Percentiles rank a stretch among this genome's conserved stretches.
Conservation (phyloP, 2,888 invertebrate genomes). For the Gibbula magus region DNA sequence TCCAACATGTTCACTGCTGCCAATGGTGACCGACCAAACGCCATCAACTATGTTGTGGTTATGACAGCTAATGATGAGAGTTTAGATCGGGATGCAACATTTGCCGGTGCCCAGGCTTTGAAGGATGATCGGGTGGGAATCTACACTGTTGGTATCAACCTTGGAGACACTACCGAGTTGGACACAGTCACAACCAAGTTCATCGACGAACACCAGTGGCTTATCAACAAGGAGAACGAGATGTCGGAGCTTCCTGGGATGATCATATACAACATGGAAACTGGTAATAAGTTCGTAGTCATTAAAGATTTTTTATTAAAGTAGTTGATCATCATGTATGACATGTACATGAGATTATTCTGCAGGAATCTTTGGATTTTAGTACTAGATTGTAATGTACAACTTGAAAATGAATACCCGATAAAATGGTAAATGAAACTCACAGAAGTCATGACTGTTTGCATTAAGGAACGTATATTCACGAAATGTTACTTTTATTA, state of each 20-base stretch:
- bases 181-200: constrained; percentile 60
- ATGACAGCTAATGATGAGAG: constrained; percentile 38
- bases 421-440: no score
- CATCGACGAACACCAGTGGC: constrained; percentile 41
- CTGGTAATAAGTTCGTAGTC: constrained; percentile 38
- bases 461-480: no score
- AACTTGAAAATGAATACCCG: no score
- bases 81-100: background rate
- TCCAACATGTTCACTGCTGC: constrained; percentile 23
- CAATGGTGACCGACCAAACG: constrained; percentile 40
- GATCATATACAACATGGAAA: constrained; percentile 47
- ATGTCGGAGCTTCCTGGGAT: constrained; percentile 52
- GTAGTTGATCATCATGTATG: no score
- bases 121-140: constrained; percentile 27
- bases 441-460: no score
- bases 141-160: constrained; percentile 42
- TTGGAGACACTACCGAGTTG: constrained; percentile 49
- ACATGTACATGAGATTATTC: no score
- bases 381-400: no score
- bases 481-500: no score
- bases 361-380: no score
- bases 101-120: background rate
- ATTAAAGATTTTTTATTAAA: constrained; percentile 19
- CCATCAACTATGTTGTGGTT: constrained; percentile 43
- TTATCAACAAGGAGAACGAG: constrained; percentile 43